Conservation (phyloP, 2,797 vertebrate genomes). For the Gephyroberyx darwinii region DNA sequence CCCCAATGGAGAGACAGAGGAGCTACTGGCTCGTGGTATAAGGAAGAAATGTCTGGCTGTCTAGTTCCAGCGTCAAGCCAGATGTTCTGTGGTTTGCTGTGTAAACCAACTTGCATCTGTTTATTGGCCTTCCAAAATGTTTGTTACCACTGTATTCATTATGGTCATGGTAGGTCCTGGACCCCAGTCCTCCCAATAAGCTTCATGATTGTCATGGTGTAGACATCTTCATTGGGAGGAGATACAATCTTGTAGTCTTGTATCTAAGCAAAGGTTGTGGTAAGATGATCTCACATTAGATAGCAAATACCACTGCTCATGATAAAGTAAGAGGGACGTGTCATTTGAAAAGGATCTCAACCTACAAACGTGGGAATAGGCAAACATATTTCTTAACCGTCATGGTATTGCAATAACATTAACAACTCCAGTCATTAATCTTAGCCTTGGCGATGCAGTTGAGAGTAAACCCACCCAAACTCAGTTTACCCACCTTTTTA, state of each 20-base stretch:
- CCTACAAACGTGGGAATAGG: background rate
- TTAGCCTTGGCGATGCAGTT: background rate
- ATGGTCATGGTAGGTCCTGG: conserved; percentile 74
- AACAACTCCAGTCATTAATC: background rate
- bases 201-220: conserved; percentile 13
- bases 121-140: conserved; percentile 86
- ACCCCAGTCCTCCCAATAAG: conserved; percentile 47
- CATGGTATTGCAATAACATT: conserved; percentile 13
- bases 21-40: conserved; percentile 80
- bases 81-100: conserved; percentile 90
- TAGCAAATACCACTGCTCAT: conserved; percentile 6
- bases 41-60: conserved; percentile 88
- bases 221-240: conserved; percentile 33
- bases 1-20: conserved; percentile 70
- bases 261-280: background rate
- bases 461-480: background rate
- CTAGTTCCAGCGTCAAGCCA: conserved; percentile 89
- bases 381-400: background rate
- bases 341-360: conserved; percentile 12
- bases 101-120: conserved; percentile 87
- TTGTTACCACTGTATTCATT: conserved; percentile 84
- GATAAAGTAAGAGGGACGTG: conserved; percentile 11
- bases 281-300: conserved; percentile 1
- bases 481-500: too few species aligned
- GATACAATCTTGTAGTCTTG: background rate